Base-by-base conservation (phyloP, 2,888 invertebrate genomes). In the Oscheius sp. region DNA sequence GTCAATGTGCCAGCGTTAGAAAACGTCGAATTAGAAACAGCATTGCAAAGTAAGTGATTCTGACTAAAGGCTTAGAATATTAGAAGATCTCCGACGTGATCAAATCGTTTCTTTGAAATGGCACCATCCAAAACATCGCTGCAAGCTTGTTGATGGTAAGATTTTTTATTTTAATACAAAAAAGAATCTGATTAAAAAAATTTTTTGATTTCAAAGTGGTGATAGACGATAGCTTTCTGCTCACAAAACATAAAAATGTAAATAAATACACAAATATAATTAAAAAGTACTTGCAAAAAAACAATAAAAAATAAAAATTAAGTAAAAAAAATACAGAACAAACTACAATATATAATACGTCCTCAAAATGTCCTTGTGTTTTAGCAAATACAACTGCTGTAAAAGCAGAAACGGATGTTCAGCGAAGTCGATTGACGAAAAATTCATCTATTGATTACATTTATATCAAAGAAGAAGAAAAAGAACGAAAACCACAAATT, bases 1-100 rank as follows among this genome's bases (percentile, higher is more conserved):
- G 74, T 95, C 14, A 89, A 90, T 57, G 91, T 92, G 70, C 90
- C 91, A 70, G 90, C 90, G 77, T 82, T 86, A 57, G 85, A 85
- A 41, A 78, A 67, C 24, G 80, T 83, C 2, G 85, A 85, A 56
- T 50, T 85, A 56, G 82, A 82, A 41, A 71, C 78, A 32, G 85
- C 83, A 1, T 70, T 84, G 1, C 77, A 71, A 90, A 90, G 80
- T 89, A 91, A 73, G 92, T 92, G 36, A 36, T 8, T 14, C 36
- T 14, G 8, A 36, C 36, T 9, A 14, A 9, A 36, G 14, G 8
- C 36, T 14, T 14, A 8, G 8, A 36, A 36, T 41, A 56, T 56
- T 36, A 77, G 77, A 73, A 67, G 74, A 77, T 22, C 54, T 65
- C 4, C 62, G 66, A 26, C 57, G 57, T 24, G 77, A 77, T 36